Conservation (phyloP, 2,888 invertebrate species). For the Eupeodes latifasciatus region DNA sequence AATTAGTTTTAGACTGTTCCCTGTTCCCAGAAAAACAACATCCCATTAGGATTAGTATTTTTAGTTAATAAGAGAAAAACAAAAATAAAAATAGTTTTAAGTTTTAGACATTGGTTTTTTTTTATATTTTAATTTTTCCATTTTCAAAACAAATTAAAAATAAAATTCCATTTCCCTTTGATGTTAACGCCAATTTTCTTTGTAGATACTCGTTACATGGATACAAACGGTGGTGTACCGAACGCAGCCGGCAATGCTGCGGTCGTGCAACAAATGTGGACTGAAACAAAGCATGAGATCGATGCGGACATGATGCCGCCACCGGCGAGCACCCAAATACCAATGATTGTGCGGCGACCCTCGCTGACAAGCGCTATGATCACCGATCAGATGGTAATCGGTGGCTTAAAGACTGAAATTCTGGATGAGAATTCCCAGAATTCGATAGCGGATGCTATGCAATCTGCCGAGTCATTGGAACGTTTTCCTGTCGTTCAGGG, state of each 20-base stretch:
- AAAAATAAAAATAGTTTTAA: conserved; percentile 17
- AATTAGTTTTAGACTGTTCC: conserved; percentile 46
- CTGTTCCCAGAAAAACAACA: conserved; percentile 21
- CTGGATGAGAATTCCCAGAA: conserved; percentile 90
- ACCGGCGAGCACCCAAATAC: conserved; percentile 86
- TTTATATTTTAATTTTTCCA: conserved; percentile 46
- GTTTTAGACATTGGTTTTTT: conserved; percentile 30
- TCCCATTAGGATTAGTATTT: conserved; percentile 57
- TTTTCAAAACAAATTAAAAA: conserved; percentile 47
- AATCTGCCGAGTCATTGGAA: conserved; percentile 82
- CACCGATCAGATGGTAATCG: conserved; percentile 82
- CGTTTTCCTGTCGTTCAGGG: conserved; percentile 78
- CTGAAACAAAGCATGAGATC: conserved; percentile 85
- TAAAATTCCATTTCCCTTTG: conserved; percentile 71
- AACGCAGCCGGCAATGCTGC: conserved; percentile 47
- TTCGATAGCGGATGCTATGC: conserved; percentile 80
- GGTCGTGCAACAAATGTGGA: conserved; percentile 70
- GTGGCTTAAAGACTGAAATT: conserved; percentile 88
- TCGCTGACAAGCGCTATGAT: conserved; percentile 85
- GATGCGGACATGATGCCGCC: conserved; percentile 89
- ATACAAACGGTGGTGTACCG: conserved; percentile 78
- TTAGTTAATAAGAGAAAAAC: conserved; percentile 43
- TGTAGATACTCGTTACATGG: conserved; percentile 83
- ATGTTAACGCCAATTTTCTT: conserved; percentile 77
- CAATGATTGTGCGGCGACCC: conserved; percentile 87